A percentile compares a stretch with the other conserved stretches of the same genome.
Conservation (phyloP, 2,113 vertebrate genomes). For the Condylura cristata region DNA sequence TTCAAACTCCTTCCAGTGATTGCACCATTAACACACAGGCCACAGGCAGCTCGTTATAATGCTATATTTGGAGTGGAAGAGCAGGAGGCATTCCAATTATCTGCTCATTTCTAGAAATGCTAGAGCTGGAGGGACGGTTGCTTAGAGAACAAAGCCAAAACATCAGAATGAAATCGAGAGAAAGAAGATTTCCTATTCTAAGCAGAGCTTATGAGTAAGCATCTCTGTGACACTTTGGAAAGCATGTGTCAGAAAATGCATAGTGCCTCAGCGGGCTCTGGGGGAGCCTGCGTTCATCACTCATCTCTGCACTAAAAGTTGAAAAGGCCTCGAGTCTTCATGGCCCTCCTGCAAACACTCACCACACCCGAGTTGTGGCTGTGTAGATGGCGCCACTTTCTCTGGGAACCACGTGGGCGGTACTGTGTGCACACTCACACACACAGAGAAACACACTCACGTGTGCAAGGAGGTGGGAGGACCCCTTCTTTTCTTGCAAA, state of each 20-base stretch:
- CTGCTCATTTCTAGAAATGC: slow-evolving; percentile 67
- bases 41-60: background rate
- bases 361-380: background rate
- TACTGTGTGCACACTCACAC: background rate
- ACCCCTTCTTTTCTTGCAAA: background rate
- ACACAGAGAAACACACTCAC: background rate
- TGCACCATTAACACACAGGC: background rate
- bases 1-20: background rate
- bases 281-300: background rate
- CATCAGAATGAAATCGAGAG: slow-evolving; percentile 24
- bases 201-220: slow-evolving; percentile 58
- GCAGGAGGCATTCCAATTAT: slow-evolving; percentile 10
- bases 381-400: background rate
- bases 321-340: background rate
- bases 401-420: background rate
- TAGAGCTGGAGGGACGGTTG: slow-evolving; percentile 35
- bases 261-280: background rate
- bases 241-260: slow-evolving; percentile 49
- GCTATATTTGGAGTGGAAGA: background rate
- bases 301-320: background rate
- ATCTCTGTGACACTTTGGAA: slow-evolving; percentile 7
- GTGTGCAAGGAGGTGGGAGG: too few species aligned
- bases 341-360: background rate
- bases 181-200: slow-evolving; percentile 54
- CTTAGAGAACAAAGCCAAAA: slow-evolving; percentile 72